Evolutionary conservation across 2,888 invertebrate species (phyloP).

Genomic region (Eledone cirrhosa): DNA sequence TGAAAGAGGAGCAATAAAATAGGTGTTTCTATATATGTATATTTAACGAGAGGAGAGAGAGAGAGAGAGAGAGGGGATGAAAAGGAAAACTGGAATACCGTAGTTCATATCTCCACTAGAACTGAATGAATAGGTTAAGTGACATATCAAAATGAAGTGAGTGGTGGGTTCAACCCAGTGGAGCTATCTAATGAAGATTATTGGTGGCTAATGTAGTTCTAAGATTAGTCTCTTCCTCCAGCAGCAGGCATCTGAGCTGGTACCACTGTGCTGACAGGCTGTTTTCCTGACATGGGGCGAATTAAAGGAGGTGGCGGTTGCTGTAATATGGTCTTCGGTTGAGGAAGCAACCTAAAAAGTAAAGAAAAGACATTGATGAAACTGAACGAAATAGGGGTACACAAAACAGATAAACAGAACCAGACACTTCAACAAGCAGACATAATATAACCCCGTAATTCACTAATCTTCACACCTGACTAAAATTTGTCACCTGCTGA

Average conservation of each 20-base stretch:
- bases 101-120: too few relatives aligned
- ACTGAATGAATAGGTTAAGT: neutral
- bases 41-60: too few relatives aligned
- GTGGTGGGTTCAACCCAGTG: slow-evolving; percentile 8
- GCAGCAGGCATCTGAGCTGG: slow-evolving; percentile 25
- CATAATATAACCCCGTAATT: too few relatives aligned
- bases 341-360: slow-evolving; percentile 41
- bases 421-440: too few relatives aligned
- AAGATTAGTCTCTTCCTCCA: slow-evolving; percentile 23
- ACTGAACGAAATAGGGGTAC: neutral
- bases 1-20: too few relatives aligned
- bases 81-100: too few relatives aligned
- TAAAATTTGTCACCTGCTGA: too few relatives aligned
- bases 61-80: too few relatives aligned
- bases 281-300: slow-evolving; percentile 39
- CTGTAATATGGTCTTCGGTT: slow-evolving; percentile 52
- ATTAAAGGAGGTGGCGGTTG: slow-evolving; percentile 57
- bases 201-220: slow-evolving; percentile 7
- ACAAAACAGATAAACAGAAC: neutral
- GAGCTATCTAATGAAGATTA: slow-evolving; percentile 7
- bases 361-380: neutral
- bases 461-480: too few relatives aligned
- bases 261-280: slow-evolving; percentile 25
- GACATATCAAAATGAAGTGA: neutral
- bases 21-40: too few relatives aligned